Evolutionary conservation across 2,888 invertebrate genomes (phyloP).

Genomic region (Holacanthella duospinosa): DNA sequence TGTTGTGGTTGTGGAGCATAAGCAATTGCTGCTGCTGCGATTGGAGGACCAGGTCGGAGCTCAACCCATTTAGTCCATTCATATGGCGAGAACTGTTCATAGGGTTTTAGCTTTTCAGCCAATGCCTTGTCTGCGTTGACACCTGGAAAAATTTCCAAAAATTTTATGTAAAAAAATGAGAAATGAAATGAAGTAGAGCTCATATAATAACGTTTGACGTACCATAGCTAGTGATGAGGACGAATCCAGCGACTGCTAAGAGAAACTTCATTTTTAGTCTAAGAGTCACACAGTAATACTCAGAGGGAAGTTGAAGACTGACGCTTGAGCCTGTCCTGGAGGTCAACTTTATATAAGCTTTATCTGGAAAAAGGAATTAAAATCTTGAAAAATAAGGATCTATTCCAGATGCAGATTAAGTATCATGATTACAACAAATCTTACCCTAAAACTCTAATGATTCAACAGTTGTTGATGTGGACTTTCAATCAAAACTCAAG

Average conservation of each 20-base stretch:
- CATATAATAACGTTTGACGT: too few relatives aligned
- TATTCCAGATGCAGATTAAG: background rate
- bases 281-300: background rate
- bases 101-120: conserved; percentile 14
- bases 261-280: background rate
- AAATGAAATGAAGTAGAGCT: too few relatives aligned
- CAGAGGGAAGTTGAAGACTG: background rate
- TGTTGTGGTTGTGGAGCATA: background rate
- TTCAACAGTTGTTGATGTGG: too few relatives aligned
- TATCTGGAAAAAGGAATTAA: background rate
- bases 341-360: background rate
- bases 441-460: too few relatives aligned
- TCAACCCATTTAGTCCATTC: conserved; percentile 21
- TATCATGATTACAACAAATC: too few relatives aligned
- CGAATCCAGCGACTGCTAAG: background rate
- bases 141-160: background rate
- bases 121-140: background rate
- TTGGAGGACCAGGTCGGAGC: conserved; percentile 5
- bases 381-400: too few relatives aligned
- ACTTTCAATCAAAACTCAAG: too few relatives aligned
- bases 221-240: background rate
- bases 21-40: background rate
- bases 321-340: background rate
- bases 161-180: background rate
- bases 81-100: conserved; percentile 10